Percentiles rank a stretch among this genome's conserved stretches.
phyloP scores from a whole-genome alignment of 1,140 invertebrate species.

The Onthophagus taurus region DNA sequence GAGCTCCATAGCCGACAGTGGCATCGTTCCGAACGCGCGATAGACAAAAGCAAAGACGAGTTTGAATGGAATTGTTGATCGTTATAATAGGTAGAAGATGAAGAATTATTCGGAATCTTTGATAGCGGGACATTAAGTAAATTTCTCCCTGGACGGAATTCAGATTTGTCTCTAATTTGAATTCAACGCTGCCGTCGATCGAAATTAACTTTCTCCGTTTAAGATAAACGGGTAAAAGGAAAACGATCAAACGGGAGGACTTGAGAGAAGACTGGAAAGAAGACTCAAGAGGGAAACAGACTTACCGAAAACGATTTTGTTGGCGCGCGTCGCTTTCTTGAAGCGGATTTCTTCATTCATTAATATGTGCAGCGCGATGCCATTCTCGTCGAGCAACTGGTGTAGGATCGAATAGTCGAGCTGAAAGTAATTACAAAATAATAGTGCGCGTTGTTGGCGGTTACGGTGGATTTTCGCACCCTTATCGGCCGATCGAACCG shows the following conservation, averaged over 20 bases:
- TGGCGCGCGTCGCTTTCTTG: conserved; percentile 55
- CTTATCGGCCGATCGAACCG: conserved; percentile 3
- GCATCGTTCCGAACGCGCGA: no score
- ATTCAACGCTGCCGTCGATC: conserved; percentile 17
- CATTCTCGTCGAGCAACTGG: conserved; percentile 67
- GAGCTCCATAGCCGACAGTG: no score
- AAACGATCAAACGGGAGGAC: conserved; percentile 12
- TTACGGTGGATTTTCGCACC: conserved; percentile 3
- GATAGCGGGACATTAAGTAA: no score
- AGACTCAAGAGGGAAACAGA: conserved; percentile 13
- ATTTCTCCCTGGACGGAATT: no score
- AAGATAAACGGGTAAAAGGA: conserved; percentile 1
- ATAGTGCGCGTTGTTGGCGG: neutral
- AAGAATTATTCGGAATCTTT: no score
- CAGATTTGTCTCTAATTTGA: conserved; percentile 18
- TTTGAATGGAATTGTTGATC: no score
- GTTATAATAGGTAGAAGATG: no score
- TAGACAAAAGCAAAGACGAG: no score
- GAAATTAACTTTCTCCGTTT: conserved; percentile 18
- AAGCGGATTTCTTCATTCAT: conserved; percentile 69
- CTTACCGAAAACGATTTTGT: conserved; percentile 66
- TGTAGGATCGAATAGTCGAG: conserved; percentile 69
- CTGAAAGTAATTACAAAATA: conserved; percentile 38
- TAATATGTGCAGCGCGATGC: conserved; percentile 71
- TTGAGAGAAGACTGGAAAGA: conserved; percentile 9